phyloP scores from a whole-genome alignment of 1,140 invertebrate genomes.

The Papilio dardanus region DNA sequence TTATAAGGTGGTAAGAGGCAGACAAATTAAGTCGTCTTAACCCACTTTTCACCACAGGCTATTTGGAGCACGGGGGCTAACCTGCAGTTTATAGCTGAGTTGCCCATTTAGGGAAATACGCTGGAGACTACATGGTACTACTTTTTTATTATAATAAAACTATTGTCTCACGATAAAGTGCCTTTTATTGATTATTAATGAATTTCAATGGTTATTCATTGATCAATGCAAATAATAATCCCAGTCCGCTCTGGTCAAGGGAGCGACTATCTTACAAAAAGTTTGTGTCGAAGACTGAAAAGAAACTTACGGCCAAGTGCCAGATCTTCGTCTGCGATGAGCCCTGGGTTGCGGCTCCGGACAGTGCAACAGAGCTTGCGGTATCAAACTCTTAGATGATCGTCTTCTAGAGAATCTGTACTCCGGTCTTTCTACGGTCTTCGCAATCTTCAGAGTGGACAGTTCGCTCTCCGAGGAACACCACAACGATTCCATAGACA shows the following conservation, averaged over 20 bases:
- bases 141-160: neutral
- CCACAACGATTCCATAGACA: conserved; percentile 83
- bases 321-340: conserved; percentile 80
- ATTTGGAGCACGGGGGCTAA: neutral
- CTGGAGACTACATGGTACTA: neutral
- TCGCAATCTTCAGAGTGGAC: conserved; percentile 63
- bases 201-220: neutral
- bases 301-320: conserved; percentile 85
- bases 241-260: neutral
- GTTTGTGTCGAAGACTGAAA: neutral
- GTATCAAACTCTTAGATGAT: conserved; percentile 68
- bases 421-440: conserved; percentile 75
- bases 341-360: conserved; percentile 57
- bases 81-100: neutral
- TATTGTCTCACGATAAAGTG: neutral
- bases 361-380: conserved; percentile 66
- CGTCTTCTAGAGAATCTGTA: conserved; percentile 78
- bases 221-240: neutral
- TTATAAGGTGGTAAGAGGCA: conserved; percentile 8
- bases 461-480: conserved; percentile 76
- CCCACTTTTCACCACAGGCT: conserved; percentile 8
- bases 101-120: neutral
- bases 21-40: conserved; percentile 14
- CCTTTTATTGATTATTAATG: neutral
- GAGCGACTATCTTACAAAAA: neutral